Evolutionary conservation across 1,140 invertebrate species (phyloP).

Genomic region (Neotoxoptera formosana): DNA sequence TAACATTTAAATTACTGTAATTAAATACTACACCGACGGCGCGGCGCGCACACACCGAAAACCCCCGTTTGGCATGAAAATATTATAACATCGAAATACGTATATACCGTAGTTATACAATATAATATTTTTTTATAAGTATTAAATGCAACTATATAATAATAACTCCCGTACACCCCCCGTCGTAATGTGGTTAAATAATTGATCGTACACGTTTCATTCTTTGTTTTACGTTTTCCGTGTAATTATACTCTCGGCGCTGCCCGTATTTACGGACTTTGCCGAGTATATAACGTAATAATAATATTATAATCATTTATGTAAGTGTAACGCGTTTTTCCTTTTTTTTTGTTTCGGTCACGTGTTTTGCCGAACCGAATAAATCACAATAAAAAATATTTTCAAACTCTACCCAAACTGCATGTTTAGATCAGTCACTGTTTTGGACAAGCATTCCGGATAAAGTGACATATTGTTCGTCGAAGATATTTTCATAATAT

Average conservation of each 20-base stretch:
- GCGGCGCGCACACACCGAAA: not conserved
- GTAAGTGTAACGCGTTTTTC: not conserved
- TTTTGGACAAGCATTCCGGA: not conserved
- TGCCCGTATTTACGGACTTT: not conserved
- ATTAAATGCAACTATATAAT: not conserved
- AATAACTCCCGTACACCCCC: not conserved
- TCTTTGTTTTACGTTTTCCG: not conserved
- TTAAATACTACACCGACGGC: not conserved
- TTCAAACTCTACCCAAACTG: not conserved
- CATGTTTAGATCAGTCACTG: not conserved
- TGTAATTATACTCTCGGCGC: not conserved
- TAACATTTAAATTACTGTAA: slow-evolving; percentile 23
- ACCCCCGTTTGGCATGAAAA: not conserved
- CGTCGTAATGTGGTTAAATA: not conserved
- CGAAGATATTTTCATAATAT: too few species aligned
- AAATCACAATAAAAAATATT: not conserved
- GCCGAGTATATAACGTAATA: not conserved
- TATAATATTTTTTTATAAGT: slow-evolving; percentile 12
- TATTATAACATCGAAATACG: not conserved
- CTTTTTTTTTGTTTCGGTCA: not conserved
- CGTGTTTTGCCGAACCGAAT: not conserved
- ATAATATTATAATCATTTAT: not conserved
- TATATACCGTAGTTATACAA: not conserved
- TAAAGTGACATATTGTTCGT: not conserved
- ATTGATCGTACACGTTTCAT: not conserved